These are phyloP conservation scores for Yponomeuta cagnagella DNA, from an alignment of 2,888 invertebrate species.

Conservation along the genomic window DNA sequence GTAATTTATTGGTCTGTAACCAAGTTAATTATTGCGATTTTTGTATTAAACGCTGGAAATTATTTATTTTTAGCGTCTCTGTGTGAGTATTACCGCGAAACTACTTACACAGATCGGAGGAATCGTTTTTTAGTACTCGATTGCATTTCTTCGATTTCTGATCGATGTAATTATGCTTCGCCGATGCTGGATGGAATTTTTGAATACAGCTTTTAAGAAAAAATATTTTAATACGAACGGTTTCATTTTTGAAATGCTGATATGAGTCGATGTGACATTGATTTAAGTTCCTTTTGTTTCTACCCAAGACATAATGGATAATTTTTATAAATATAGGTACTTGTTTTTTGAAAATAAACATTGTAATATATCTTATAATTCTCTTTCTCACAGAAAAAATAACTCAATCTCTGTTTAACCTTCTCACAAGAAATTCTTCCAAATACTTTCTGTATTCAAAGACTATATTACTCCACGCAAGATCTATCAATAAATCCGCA, in stretches of 20 bases:
- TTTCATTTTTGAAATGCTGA: neutral
- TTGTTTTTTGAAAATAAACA: no score
- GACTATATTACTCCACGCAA: neutral
- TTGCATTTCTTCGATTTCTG: conserved; percentile 11
- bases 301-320: neutral
- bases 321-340: no score
- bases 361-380: neutral
- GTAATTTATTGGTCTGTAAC: conserved; percentile 76
- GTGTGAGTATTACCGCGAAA: conserved; percentile 44
- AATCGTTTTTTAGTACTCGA: conserved; percentile 10
- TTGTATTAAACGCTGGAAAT: conserved; percentile 76
- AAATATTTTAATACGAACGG: neutral
- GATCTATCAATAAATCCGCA: conserved; percentile 15
- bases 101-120: conserved; percentile 7
- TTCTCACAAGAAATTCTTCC: conserved; percentile 47
- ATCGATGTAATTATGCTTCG: conserved; percentile 13
- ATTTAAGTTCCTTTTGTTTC: neutral
- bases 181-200: conserved; percentile 4
- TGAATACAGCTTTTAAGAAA: conserved; percentile 3
- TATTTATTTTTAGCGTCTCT: conserved; percentile 72
- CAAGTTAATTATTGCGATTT: conserved; percentile 76
- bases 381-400: neutral
- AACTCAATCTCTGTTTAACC: conserved; percentile 23
- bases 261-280: neutral
- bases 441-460: conserved; percentile 7